Evolutionary conservation across 2,113 vertebrate genomes (phyloP).

Genomic region (Dromaius novaehollandiae): DNA sequence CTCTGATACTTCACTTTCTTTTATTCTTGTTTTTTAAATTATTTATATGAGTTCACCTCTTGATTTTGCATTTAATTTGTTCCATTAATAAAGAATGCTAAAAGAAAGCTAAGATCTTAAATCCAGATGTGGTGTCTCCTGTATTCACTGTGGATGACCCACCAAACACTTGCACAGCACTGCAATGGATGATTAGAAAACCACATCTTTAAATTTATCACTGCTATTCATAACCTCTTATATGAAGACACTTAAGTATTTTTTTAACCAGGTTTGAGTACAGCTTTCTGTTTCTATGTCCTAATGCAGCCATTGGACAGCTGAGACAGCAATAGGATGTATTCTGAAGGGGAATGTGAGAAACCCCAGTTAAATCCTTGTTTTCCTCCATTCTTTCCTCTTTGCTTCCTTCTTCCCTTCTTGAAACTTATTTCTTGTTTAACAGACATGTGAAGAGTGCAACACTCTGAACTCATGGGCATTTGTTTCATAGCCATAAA

Average conservation of each 20-base stretch:
- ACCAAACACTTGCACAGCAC: neutral
- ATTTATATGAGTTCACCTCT: neutral
- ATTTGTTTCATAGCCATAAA: neutral
- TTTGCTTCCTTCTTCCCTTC: neutral
- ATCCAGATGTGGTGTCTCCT: neutral
- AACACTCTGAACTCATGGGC: neutral
- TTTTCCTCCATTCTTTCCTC: neutral
- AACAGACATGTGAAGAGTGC: neutral
- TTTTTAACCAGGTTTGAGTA: neutral
- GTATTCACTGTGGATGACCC: neutral
- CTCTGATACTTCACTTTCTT: neutral
- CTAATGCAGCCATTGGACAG: neutral
- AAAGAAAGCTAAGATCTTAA: neutral
- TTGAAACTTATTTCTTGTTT: neutral
- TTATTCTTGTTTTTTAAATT: neutral
- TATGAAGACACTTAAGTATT: neutral
- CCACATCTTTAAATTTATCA: neutral
- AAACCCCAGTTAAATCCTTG: neutral
- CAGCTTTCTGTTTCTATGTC: neutral
- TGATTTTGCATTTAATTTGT: neutral
- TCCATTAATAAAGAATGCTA: neutral
- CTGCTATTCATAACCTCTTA: neutral
- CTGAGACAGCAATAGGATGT: neutral
- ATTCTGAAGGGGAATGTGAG: neutral
- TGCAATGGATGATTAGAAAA: neutral